These are phyloP conservation scores for Arrhopalites spinosus DNA, from an alignment of 2,888 invertebrate species.

Conservation along the genomic window DNA sequence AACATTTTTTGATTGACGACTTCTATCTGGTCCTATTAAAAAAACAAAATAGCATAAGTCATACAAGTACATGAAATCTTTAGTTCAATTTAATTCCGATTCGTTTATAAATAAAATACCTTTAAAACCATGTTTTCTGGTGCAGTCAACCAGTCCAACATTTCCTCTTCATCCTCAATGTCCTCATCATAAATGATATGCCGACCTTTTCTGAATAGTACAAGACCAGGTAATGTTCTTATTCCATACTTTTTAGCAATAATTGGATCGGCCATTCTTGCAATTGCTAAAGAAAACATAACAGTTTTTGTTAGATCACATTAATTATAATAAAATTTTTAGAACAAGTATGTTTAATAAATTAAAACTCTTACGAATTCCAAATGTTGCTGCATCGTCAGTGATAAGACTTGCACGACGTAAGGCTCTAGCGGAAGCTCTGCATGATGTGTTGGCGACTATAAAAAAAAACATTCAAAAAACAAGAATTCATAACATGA, in stretches of 20 bases:
- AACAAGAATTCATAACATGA: neutral
- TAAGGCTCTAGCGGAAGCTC: conserved; percentile 42
- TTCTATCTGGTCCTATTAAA: conserved; percentile 67
- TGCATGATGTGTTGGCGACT: conserved; percentile 33
- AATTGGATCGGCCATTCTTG: conserved; percentile 81
- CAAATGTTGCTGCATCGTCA: conserved; percentile 82
- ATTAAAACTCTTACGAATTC: too few relatives aligned
- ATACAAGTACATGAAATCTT: neutral
- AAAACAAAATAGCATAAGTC: neutral
- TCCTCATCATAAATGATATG: conserved; percentile 91
- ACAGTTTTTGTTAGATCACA: too few relatives aligned
- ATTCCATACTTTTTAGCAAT: conserved; percentile 94
- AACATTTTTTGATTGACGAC: conserved; percentile 92
- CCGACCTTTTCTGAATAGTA: conserved; percentile 84
- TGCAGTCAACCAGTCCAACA: conserved; percentile 89
- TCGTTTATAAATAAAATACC: conserved; percentile 59
- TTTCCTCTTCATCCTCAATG: conserved; percentile 85
- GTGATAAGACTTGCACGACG: conserved; percentile 49
- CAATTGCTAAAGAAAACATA: too few relatives aligned
- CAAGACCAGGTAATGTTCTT: conserved; percentile 85
- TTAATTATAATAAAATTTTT: too few relatives aligned
- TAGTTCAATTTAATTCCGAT: too few relatives aligned
- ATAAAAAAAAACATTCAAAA: neutral
- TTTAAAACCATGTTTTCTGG: conserved; percentile 92
- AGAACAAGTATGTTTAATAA: too few relatives aligned